These are phyloP conservation scores for Cyclophora albipunctata DNA, from an alignment of 2,888 invertebrate species.

Conservation along the genomic window DNA sequence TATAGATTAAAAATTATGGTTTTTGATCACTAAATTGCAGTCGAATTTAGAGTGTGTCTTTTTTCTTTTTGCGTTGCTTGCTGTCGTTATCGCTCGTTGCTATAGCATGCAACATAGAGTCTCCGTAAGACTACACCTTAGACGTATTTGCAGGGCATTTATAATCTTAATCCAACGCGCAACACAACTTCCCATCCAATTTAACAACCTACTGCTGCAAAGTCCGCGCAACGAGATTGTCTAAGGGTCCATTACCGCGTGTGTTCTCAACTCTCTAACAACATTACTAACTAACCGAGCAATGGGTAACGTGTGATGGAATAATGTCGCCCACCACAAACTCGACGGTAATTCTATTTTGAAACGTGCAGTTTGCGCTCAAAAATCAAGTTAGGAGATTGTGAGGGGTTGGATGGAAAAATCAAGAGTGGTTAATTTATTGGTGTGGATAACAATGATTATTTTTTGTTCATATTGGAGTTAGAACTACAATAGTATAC, in stretches of 20 bases:
- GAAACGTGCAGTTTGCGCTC: conserved; percentile 15
- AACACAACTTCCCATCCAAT: conserved; percentile 12
- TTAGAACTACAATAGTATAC: too few relatives aligned
- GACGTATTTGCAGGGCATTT: not conserved
- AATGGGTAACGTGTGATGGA: conserved; percentile 43
- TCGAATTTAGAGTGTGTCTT: too few relatives aligned
- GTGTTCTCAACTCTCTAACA: conserved; percentile 10
- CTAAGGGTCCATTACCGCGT: conserved; percentile 20
- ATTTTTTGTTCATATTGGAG: too few relatives aligned
- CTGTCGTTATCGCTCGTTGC: too few relatives aligned
- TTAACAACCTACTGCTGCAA: conserved; percentile 5
- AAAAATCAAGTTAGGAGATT: conserved; percentile 11
- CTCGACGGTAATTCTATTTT: conserved; percentile 21
- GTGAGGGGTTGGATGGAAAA: not conserved
- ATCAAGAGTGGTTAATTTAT: not conserved
- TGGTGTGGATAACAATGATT: not conserved
- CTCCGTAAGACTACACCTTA: too few relatives aligned
- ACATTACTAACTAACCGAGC: conserved; percentile 25
- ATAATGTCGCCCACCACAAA: conserved; percentile 32
- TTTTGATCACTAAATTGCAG: too few relatives aligned
- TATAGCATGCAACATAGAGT: too few relatives aligned
- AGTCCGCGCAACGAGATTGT: conserved; percentile 11
- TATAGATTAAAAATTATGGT: too few relatives aligned
- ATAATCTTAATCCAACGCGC: not conserved
- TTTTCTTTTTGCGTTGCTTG: too few relatives aligned